Base-by-base conservation (phyloP, 2,888 invertebrate species). In the Macaria notata region DNA sequence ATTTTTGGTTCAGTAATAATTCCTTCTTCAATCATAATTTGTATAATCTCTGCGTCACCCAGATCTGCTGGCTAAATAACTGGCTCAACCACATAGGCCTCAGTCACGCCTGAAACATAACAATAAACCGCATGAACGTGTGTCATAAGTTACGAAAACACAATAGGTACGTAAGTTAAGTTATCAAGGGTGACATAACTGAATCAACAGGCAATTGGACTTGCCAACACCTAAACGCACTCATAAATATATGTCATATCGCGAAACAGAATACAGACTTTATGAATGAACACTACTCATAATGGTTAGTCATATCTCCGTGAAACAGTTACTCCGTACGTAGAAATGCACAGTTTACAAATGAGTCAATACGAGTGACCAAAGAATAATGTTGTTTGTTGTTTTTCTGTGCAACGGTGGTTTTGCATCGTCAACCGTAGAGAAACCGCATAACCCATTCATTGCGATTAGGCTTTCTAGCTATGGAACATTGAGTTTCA, bases 251-350 rank as follows among this genome's bases (percentile, higher is more conserved):
- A 19, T 19, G 19, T 47, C 48, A 56, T 56, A 56, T 46, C 56
- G 61, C 46, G 70, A 68, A 69, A 77, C 65, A 65, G 61, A 75
- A 76, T 68, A 64, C 61, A 73, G 62, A 70, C 72, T 41, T 80
- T 73, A 81, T 88, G 86, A 85, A 88, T 88, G 86, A 76, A 83
- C 50, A 73, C 76, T 62, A 83, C 71, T 83, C 83, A 79, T 77
- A 56, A 63, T 46, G 72, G 77, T 84, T 85, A 84, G 79, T 88
- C 84, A 85, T 79, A 69, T 73, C 72, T 71, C 72, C 69, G 63
- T 68, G 76, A 78, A 83, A 81, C 74, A 62, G 76, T 73, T 74
- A 65, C 65, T 54, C 51, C 64, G 56, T 79, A 78, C 78, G 70
- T 62, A 71, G 81, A 83, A 82, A 61, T 73, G 74, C 70, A 75